phyloP scores from a whole-genome alignment of 2,888 invertebrate genomes.

The Ischnura elegans region DNA sequence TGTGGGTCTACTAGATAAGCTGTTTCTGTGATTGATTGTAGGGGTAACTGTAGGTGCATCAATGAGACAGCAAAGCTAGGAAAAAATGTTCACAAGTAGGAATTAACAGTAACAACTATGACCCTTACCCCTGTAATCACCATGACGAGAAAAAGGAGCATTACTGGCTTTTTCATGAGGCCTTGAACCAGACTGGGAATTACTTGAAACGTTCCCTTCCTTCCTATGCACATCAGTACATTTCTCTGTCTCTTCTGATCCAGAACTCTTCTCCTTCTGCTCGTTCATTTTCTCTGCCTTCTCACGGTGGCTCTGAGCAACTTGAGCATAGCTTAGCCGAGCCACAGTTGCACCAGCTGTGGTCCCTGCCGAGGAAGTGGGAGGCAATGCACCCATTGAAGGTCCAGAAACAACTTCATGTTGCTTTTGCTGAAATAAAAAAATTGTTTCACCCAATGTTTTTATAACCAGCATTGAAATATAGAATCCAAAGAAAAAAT shows the following conservation, averaged over 20 bases:
- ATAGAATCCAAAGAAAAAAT: too few species aligned
- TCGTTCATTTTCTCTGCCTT: constrained; percentile 73
- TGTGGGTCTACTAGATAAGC: too few species aligned
- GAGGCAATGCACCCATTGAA: constrained; percentile 47
- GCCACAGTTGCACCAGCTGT: constrained; percentile 72
- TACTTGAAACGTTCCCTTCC: constrained; percentile 53
- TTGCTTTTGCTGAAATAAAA: constrained; percentile 55
- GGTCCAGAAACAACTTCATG: constrained; percentile 62
- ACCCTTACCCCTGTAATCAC: constrained; percentile 60
- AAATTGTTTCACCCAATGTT: background rate
- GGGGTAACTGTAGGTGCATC: background rate
- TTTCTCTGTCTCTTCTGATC: constrained; percentile 68
- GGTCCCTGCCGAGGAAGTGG: constrained; percentile 59
- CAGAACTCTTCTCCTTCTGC: constrained; percentile 72
- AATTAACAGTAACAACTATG: background rate
- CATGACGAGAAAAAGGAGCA: constrained; percentile 65
- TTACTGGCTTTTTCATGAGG: constrained; percentile 59
- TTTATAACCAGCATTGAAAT: too few species aligned
- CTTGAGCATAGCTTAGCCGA: constrained; percentile 84
- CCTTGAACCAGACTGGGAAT: constrained; percentile 57
- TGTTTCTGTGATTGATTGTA: too few species aligned
- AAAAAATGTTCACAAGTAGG: too few species aligned
- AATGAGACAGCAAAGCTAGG: background rate
- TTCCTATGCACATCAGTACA: constrained; percentile 58
- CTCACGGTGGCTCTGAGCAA: constrained; percentile 83